Base-by-base conservation (phyloP, 2,797 vertebrate species). In the Acanthurus lineatus region DNA sequence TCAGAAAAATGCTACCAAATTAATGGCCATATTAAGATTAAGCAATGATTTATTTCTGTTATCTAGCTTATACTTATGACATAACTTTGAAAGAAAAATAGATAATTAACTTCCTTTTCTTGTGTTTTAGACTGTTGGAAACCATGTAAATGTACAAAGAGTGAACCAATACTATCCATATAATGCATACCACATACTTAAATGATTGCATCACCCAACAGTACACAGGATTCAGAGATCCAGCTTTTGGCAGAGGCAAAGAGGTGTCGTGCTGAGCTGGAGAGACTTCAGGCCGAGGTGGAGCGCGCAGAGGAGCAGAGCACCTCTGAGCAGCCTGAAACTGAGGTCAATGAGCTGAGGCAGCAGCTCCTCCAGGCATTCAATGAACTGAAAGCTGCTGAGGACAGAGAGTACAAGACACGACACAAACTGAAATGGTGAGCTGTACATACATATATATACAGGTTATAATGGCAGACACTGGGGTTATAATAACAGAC, bases 351-450 rank as follows among this genome's bases (percentile, higher is more conserved):
- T 87, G 93, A 88, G 87, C 93, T 97, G 93, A 96, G 96, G 88
- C 94, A 94, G 66, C 95, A 96, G 64, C 95, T 99, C 76, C 95
- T 98, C 49, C 95, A 93, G 88, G 96, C 95, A 67, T 93, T 94
- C 88, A 96, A 96, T 22, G 95, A 97, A 73, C 95, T 97, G 60
- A 92, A 59, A 45, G 94, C 94, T 54, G 87, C 91, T 9, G 96
- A 96, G 92, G 96, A 96, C 80, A 94, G 94, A 85, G 95, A 97
- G 61, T 88, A 84, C 84, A 88, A 95, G 69, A 95, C 93, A 28
- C 95, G 95, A 45, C 94, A 96, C 84, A 90, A 91, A 54, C 38
- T 98, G n/a, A 92, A 95, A 48, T 96, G 97, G 98, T 99, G 93
- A 94, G 96, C 84, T 51, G 17, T 52, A 22, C 44, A 45, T 20